Conservation (phyloP, 2,888 invertebrate genomes). For the Mythimna impura region DNA sequence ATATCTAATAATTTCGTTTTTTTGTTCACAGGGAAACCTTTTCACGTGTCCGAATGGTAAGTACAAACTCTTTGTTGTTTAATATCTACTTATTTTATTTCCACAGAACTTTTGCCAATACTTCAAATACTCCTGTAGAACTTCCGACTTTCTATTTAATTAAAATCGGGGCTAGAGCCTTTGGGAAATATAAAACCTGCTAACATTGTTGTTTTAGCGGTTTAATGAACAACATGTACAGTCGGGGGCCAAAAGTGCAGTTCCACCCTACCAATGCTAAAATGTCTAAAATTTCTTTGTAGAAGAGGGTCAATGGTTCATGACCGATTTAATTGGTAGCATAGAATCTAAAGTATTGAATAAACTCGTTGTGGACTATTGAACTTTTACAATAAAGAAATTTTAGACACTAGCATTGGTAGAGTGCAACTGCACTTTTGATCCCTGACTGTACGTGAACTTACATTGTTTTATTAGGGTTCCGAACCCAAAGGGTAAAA, state of each 20-base stretch:
- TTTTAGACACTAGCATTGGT: too few relatives aligned
- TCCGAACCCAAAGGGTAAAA: too few relatives aligned
- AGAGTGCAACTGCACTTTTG: too few relatives aligned
- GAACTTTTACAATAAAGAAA: too few relatives aligned
- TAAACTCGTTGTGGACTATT: too few relatives aligned
- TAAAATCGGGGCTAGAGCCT: conserved; percentile 60
- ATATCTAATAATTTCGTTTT: conserved; percentile 58
- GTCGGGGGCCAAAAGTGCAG: too few relatives aligned
- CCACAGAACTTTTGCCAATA: conserved; percentile 61
- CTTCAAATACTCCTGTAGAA: conserved; percentile 57
- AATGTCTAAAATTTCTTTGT: too few relatives aligned
- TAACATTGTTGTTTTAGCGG: conserved; percentile 60
- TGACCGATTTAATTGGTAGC: too few relatives aligned
- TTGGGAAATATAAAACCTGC: conserved; percentile 65
- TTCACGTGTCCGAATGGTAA: conserved; percentile 94
- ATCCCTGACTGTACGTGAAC: too few relatives aligned
- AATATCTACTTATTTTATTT: conserved; percentile 54
- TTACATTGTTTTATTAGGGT: conserved; percentile 43
- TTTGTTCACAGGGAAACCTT: conserved; percentile 91
- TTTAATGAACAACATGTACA: conserved; percentile 55
- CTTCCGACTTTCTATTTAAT: conserved; percentile 63
- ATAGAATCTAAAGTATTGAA: too few relatives aligned
- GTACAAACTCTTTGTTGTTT: conserved; percentile 75
- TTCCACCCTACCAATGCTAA: too few relatives aligned
- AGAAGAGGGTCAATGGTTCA: too few relatives aligned